Conservation (phyloP, 1,140 invertebrate species). For the Tetramorium simillimum region DNA sequence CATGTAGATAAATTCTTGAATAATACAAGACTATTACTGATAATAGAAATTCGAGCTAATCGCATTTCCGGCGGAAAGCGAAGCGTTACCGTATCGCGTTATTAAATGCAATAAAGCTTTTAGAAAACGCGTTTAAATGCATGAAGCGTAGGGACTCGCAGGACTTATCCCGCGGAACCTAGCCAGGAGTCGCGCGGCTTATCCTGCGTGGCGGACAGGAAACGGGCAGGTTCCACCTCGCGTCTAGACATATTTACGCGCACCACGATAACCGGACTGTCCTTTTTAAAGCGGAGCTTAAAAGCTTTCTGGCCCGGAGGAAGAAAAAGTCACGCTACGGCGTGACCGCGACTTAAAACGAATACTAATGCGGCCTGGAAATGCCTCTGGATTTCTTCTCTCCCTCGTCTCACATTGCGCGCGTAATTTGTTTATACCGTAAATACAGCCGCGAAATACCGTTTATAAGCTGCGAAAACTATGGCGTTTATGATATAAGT, state of each 20-base stretch:
- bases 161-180: constrained; percentile 57
- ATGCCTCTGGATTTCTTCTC: constrained; percentile 35
- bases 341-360: constrained; percentile 64
- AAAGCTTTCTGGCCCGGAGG: constrained; percentile 72
- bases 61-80: background rate
- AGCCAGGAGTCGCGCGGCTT: constrained; percentile 52
- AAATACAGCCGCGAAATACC: background rate
- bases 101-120: constrained; percentile 75
- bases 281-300: constrained; percentile 76
- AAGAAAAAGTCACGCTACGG: constrained; percentile 59
- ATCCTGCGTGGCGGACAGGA: constrained; percentile 62
- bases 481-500: background rate
- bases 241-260: constrained; percentile 77
- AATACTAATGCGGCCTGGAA: constrained; percentile 66
- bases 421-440: background rate
- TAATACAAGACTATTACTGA: background rate
- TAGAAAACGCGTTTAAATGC: constrained; percentile 79
- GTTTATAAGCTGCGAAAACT: background rate
- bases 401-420: constrained; percentile 1
- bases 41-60: constrained; percentile 19
- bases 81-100: constrained; percentile 45
- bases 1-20: background rate
- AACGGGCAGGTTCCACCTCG: constrained; percentile 52
- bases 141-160: constrained; percentile 71
- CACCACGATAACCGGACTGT: constrained; percentile 77